These are phyloP conservation scores for Coelogynopora nodosa DNA, from an alignment of 2,888 invertebrate genomes.

Conservation along the genomic window DNA sequence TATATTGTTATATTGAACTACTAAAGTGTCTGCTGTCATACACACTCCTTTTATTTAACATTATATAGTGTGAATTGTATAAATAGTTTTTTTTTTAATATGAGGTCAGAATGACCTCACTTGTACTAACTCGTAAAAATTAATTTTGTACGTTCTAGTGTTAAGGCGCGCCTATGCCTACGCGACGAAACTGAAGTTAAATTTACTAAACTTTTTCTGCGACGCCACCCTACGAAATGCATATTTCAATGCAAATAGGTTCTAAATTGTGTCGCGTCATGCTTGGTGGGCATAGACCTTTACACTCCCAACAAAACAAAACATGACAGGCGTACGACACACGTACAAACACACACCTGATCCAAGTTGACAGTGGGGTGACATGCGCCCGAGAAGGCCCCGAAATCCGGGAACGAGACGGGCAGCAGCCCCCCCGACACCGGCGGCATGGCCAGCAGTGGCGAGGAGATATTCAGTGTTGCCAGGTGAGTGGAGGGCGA, in stretches of 20 bases:
- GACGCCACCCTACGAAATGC: too few relatives aligned
- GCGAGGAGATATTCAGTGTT: not conserved
- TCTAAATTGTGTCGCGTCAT: too few relatives aligned
- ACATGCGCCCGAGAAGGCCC: not conserved
- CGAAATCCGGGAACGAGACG: not conserved
- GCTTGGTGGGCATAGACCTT: too few relatives aligned
- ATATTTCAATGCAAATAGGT: too few relatives aligned
- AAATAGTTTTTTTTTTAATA: not conserved
- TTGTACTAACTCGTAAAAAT: not conserved
- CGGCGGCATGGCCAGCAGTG: not conserved
- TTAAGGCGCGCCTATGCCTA: too few relatives aligned
- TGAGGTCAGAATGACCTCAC: not conserved
- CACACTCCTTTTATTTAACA: not conserved
- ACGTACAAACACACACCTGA: not conserved
- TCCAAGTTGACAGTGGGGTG: not conserved
- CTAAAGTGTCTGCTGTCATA: not conserved
- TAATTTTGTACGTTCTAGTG: not conserved
- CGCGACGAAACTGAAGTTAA: too few relatives aligned
- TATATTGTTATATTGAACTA: not conserved
- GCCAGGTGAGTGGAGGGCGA: conserved; percentile 4
- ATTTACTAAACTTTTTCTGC: too few relatives aligned
- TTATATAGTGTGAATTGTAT: not conserved
- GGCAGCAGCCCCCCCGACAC: not conserved
- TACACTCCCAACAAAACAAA: too few relatives aligned
- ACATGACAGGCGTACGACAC: too few relatives aligned